Conservation (phyloP, 2,113 vertebrate genomes). For the Silurus glanis region DNA sequence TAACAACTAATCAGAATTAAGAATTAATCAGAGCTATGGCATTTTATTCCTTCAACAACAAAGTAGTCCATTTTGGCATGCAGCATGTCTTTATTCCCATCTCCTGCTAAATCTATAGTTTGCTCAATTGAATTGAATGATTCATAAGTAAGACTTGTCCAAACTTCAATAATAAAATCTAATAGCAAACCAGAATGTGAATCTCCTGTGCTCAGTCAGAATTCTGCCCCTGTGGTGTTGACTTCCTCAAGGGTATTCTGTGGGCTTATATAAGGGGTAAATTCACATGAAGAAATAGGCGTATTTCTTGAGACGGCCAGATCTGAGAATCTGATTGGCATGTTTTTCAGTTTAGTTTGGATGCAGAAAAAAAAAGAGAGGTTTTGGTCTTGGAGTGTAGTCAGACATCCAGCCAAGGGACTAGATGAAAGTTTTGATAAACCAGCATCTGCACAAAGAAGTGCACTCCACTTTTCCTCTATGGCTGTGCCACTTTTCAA, state of each 20-base stretch:
- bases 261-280: neutral
- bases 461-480: constrained; percentile 10
- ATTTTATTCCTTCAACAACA: neutral
- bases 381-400: constrained; percentile 1
- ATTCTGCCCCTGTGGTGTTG: neutral
- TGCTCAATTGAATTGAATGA: neutral
- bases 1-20: too few relatives aligned
- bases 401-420: constrained; percentile 14
- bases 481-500: constrained; percentile 19
- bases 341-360: constrained; percentile 21
- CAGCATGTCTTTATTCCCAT: too few relatives aligned
- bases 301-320: neutral
- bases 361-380: constrained; percentile 11
- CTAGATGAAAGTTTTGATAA: constrained; percentile 37
- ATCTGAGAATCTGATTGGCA: constrained; percentile 13
- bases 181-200: neutral
- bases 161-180: neutral
- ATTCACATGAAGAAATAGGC: neutral
- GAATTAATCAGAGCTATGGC: too few relatives aligned
- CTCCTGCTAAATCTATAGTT: too few relatives aligned
- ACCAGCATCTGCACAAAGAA: constrained; percentile 32
- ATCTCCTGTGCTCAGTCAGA: neutral
- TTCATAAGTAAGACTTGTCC: neutral
- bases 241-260: neutral
- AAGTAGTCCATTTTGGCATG: neutral